Percentiles rank a stretch among this genome's conserved stretches.
These are phyloP conservation scores for Agrypnia vestita DNA, from an alignment of 1,140 invertebrate species.

Conservation along the genomic window DNA sequence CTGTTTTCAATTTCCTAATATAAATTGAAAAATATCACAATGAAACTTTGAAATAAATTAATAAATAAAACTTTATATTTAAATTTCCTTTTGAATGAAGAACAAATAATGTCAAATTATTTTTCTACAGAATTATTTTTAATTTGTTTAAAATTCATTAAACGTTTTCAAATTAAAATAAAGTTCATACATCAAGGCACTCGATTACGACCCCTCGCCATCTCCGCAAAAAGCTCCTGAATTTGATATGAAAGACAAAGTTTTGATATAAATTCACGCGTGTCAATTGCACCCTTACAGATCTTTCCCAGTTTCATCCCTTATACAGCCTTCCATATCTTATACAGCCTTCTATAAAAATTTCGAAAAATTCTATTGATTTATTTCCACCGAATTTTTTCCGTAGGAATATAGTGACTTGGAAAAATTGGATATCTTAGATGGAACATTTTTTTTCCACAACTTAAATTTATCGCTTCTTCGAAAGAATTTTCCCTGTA, in stretches of 20 bases:
- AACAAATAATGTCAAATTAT: too few relatives aligned
- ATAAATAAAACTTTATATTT: too few relatives aligned
- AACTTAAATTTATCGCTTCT: constrained; percentile 17
- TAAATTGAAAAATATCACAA: too few relatives aligned
- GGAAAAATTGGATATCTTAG: constrained; percentile 33
- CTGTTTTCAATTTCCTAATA: too few relatives aligned
- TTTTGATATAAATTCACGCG: constrained; percentile 60
- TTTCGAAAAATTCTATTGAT: constrained; percentile 29
- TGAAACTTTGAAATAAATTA: too few relatives aligned
- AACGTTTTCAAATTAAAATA: constrained; percentile 13
- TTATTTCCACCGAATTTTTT: constrained; percentile 15
- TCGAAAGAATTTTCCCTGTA: not conserved
- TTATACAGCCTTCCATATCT: constrained; percentile 32
- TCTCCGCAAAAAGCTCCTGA: constrained; percentile 50
- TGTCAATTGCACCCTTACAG: constrained; percentile 58
- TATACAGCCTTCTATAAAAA: constrained; percentile 25
- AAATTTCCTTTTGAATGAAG: too few relatives aligned
- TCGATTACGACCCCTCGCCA: constrained; percentile 15
- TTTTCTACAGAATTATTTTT: too few relatives aligned
- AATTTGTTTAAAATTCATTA: too few relatives aligned
- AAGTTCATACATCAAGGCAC: constrained; percentile 28
- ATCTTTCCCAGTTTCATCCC: constrained; percentile 31
- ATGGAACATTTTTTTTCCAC: constrained; percentile 25
- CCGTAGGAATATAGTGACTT: constrained; percentile 20
- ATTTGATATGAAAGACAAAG: constrained; percentile 62